A percentile compares a stretch with the other conserved stretches of the same genome.
Evolutionary conservation across 2,113 vertebrate species (phyloP).

Genomic region (Circaetus gallicus): DNA sequence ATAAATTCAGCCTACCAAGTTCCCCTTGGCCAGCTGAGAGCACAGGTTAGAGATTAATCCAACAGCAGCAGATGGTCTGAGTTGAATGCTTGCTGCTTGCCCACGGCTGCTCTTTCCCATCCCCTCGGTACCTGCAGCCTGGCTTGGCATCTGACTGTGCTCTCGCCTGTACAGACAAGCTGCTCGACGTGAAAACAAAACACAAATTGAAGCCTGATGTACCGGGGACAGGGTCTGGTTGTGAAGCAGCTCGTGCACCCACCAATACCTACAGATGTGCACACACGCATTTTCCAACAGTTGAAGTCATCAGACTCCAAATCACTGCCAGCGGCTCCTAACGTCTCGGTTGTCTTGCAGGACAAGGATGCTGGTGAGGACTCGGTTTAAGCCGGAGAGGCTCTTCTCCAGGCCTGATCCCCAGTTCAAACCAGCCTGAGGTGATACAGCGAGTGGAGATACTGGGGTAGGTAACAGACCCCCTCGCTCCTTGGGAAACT

Average conservation of each 20-base stretch:
- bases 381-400: neutral
- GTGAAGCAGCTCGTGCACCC: neutral
- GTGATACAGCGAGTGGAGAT: neutral
- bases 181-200: neutral
- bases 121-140: neutral
- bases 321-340: neutral
- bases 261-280: neutral
- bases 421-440: neutral
- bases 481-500: neutral
- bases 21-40: neutral
- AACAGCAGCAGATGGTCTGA: conserved; percentile 25
- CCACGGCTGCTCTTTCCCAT: neutral
- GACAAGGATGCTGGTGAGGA: neutral
- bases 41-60: conserved; percentile 29
- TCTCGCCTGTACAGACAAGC: neutral
- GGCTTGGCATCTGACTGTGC: neutral
- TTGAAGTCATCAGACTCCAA: neutral
- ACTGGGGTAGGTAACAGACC: neutral
- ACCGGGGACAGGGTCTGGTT: neutral
- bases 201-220: neutral
- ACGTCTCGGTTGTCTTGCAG: neutral
- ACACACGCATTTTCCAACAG: neutral
- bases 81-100: neutral
- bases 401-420: neutral
- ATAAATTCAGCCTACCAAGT: conserved; percentile 17